A percentile compares a stretch with the other conserved stretches of the same genome.
Conservation (phyloP, 2,113 vertebrate species). For the Artemisiospiza belli region DNA sequence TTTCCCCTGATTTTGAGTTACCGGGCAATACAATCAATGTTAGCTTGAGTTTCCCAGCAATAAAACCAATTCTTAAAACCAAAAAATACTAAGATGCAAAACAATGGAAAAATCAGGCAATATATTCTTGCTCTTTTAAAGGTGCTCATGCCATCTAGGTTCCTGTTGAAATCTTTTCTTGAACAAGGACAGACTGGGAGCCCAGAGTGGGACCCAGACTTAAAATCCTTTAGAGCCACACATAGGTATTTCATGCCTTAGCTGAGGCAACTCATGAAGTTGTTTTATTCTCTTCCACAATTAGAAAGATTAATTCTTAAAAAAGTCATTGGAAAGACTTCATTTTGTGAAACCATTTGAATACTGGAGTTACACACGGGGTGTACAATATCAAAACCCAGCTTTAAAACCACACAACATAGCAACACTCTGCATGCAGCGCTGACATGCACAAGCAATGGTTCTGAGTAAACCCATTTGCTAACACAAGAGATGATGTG, state of each 20-base stretch:
- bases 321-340: background rate
- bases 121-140: background rate
- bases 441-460: background rate
- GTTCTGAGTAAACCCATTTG: background rate
- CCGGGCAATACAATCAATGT: background rate
- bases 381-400: background rate
- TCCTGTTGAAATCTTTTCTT: background rate
- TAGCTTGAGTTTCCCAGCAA: background rate
- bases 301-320: background rate
- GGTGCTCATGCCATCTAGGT: background rate
- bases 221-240: background rate
- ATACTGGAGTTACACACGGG: background rate
- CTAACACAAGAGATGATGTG: background rate
- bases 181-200: fast-evolving
- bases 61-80: background rate
- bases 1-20: background rate
- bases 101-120: background rate
- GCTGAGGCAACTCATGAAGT: background rate
- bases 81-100: background rate
- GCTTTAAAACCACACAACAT: background rate
- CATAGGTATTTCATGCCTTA: background rate
- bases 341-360: background rate
- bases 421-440: fast-evolving
- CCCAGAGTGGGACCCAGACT: fast-evolving
- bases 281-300: background rate